These are phyloP conservation scores for Epizoanthus illoricatus DNA, from an alignment of 92 coral and sea anemone species.

Conservation along the genomic window DNA sequence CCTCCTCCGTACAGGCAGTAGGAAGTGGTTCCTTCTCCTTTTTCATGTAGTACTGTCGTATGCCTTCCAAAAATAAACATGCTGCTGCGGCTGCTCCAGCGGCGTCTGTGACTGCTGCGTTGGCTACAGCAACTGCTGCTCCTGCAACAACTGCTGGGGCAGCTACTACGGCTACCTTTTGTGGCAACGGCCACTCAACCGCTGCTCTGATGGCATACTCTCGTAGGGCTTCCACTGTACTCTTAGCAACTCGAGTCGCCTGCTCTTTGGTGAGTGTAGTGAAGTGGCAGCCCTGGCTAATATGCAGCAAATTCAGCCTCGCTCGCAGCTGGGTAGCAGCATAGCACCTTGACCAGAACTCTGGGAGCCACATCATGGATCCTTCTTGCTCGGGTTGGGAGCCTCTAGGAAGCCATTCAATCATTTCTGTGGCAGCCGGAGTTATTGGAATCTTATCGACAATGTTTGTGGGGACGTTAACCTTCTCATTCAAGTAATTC, in stretches of 20 bases:
- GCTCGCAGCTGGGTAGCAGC: neutral
- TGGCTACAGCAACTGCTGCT: no score
- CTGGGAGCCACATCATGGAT: constrained; percentile 1
- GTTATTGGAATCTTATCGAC: neutral
- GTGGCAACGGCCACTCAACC: neutral
- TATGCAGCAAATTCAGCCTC: neutral
- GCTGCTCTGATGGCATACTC: neutral
- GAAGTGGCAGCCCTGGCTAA: neutral
- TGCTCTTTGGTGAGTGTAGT: neutral
- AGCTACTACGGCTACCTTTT: neutral
- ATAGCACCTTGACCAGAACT: neutral
- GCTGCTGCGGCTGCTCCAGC: no score
- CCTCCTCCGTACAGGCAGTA: no score
- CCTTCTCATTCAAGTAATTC: neutral
- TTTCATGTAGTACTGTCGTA: no score
- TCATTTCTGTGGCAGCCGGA: neutral
- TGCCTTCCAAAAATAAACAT: no score
- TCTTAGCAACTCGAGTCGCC: neutral
- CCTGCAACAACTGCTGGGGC: neutral
- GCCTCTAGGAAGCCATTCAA: neutral
- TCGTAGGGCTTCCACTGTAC: no score
- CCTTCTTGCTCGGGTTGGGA: neutral
- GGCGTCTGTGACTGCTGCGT: no score
- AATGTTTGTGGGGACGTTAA: neutral
- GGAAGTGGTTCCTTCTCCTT: no score